Evolutionary conservation across 2,113 vertebrate species (phyloP).

Genomic region (Mellivora capensis): DNA sequence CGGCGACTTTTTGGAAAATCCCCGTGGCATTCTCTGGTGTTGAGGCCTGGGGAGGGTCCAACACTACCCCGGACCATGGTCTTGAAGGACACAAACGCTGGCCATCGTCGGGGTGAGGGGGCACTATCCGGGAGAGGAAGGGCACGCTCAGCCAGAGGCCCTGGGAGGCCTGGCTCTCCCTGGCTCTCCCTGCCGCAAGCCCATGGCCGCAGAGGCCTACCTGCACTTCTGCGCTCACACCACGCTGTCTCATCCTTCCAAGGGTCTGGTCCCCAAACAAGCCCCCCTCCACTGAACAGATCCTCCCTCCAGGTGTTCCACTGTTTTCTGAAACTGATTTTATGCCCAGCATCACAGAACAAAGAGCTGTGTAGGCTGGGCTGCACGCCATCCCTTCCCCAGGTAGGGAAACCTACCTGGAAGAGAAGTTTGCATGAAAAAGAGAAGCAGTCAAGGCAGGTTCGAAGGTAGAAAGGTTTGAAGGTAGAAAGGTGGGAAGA

Average conservation of each 20-base stretch:
- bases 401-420: background rate
- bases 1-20: background rate
- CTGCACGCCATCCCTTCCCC: background rate
- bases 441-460: background rate
- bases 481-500: background rate
- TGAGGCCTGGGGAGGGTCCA: background rate
- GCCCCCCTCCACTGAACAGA: background rate
- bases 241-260: accelerated
- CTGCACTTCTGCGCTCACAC: too few relatives aligned
- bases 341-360: background rate
- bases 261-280: background rate
- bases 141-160: background rate
- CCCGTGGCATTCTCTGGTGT: background rate
- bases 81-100: background rate
- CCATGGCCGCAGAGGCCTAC: background rate
- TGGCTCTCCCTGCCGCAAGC: background rate
- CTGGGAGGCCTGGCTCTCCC: background rate
- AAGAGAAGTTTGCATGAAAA: background rate
- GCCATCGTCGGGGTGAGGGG: background rate
- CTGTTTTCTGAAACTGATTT: background rate
- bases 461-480: background rate
- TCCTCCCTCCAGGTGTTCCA: too few relatives aligned
- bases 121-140: background rate
- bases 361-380: background rate
- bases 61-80: background rate